Evolutionary conservation across 2,888 invertebrate genomes (phyloP).

Genomic region (Steromphala cineraria): DNA sequence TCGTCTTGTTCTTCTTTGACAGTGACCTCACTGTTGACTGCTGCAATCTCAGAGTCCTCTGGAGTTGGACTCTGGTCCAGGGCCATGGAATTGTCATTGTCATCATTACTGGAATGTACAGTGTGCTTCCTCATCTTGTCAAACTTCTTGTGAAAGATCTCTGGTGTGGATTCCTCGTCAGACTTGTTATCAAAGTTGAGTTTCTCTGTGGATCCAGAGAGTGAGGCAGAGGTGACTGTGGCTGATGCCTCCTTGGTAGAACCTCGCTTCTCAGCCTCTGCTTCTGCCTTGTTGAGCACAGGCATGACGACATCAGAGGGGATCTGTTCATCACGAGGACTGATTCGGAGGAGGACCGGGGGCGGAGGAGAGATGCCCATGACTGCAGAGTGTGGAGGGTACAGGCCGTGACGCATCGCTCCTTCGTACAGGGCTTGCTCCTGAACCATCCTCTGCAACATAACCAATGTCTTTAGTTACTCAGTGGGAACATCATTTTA

Average conservation of each 20-base stretch:
- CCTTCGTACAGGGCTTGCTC: constrained; percentile 12
- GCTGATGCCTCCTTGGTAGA: constrained; percentile 1
- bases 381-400: constrained; percentile 26
- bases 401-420: constrained; percentile 7
- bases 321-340: constrained; percentile 15
- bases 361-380: constrained; percentile 33
- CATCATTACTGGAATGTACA: constrained; percentile 26
- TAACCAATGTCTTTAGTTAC: background rate
- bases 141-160: constrained; percentile 64
- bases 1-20: constrained; percentile 25
- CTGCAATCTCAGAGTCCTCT: background rate
- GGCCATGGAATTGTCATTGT: background rate
- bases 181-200: background rate
- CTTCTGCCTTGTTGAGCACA: background rate
- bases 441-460: constrained; percentile 25
- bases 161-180: constrained; percentile 26
- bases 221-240: constrained; percentile 4
- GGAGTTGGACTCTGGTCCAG: constrained; percentile 1
- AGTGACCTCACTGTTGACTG: background rate
- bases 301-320: background rate
- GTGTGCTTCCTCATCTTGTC: constrained; percentile 63
- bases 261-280: background rate
- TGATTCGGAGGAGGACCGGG: constrained; percentile 24
- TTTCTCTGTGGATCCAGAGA: background rate
- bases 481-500: too few relatives aligned